Percentiles rank a stretch among this genome's conserved stretches.
Evolutionary conservation across 1,140 invertebrate genomes (phyloP).

Genomic region (Parasteatoda tepidariorum): DNA sequence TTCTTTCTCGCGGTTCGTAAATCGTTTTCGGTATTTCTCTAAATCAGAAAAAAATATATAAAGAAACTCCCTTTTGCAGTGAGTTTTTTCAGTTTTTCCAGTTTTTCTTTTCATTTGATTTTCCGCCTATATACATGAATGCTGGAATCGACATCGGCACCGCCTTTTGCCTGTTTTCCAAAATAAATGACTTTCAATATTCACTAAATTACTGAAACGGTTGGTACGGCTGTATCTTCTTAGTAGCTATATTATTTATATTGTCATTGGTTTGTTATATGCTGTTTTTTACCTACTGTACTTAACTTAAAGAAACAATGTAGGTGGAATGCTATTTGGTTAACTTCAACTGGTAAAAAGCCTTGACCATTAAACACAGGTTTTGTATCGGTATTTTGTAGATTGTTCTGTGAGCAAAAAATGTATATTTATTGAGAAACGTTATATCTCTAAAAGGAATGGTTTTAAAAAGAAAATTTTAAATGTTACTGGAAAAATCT

Average conservation of each 20-base stretch:
- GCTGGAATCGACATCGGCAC: conserved; percentile 40
- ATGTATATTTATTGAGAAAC: no score
- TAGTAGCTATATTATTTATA: conserved; percentile 56
- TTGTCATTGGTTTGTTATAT: conserved; percentile 38
- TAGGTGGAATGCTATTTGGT: conserved; percentile 30
- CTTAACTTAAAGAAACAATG: neutral
- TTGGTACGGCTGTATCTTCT: conserved; percentile 29
- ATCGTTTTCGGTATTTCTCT: neutral
- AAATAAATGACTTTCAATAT: conserved; percentile 60
- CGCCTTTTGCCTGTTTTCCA: conserved; percentile 56
- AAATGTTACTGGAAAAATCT: no score
- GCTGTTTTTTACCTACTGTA: neutral
- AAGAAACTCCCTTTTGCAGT: conserved; percentile 27
- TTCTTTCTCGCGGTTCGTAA: neutral
- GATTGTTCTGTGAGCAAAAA: no score
- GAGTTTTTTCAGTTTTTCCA: conserved; percentile 9
- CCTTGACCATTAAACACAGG: conserved; percentile 16
- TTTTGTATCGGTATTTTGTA: no score
- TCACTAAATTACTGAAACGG: conserved; percentile 46
- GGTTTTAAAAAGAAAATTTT: no score
- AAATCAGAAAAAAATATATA: conserved; percentile 1
- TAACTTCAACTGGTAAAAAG: conserved; percentile 24
- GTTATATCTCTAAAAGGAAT: no score
- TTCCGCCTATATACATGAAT: conserved; percentile 40
- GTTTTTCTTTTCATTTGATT: neutral